Percentiles rank a stretch among this genome's conserved stretches.
These are phyloP conservation scores for Pogonocherus hispidulus DNA, from an alignment of 2,888 invertebrate genomes.

Conservation along the genomic window DNA sequence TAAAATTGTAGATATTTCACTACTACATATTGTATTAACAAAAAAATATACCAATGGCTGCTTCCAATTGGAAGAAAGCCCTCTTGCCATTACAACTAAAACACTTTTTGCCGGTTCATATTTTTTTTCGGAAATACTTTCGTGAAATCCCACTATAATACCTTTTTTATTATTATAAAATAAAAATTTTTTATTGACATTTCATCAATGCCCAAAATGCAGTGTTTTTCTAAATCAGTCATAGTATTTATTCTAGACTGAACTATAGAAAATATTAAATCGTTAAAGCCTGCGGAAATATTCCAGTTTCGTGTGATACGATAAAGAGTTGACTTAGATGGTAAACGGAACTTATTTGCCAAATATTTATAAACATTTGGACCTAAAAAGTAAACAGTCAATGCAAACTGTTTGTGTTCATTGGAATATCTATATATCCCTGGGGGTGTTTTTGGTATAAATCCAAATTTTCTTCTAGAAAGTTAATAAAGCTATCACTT, in stretches of 20 bases:
- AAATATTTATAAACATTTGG: conserved; percentile 22
- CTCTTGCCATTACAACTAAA: conserved; percentile 29
- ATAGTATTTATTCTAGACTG: conserved; percentile 26
- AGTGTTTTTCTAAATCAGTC: conserved; percentile 9
- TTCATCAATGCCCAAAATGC: conserved; percentile 25
- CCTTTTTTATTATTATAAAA: conserved; percentile 24
- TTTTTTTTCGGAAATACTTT: conserved; percentile 7
- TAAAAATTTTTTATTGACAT: conserved; percentile 28
- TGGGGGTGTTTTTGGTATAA: not conserved
- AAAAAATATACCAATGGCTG: conserved; percentile 40
- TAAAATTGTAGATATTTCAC: not conserved
- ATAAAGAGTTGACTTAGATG: conserved; percentile 10
- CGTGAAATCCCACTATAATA: conserved; percentile 30
- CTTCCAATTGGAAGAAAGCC: conserved; percentile 28
- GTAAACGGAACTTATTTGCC: conserved; percentile 9
- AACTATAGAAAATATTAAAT: conserved; percentile 1
- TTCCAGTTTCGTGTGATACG: conserved; percentile 9
- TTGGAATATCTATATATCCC: conserved; percentile 6
- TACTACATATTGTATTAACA: not conserved
- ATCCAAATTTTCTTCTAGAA: not conserved
- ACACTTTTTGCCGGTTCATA: conserved; percentile 24
- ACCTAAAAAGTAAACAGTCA: conserved; percentile 5
- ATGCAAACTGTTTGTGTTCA: not conserved
- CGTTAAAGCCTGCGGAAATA: conserved; percentile 11
- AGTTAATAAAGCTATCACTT: not conserved